Evolutionary conservation across 2,888 invertebrate species (phyloP).

Genomic region (Xanthorhoe spadicearia): DNA sequence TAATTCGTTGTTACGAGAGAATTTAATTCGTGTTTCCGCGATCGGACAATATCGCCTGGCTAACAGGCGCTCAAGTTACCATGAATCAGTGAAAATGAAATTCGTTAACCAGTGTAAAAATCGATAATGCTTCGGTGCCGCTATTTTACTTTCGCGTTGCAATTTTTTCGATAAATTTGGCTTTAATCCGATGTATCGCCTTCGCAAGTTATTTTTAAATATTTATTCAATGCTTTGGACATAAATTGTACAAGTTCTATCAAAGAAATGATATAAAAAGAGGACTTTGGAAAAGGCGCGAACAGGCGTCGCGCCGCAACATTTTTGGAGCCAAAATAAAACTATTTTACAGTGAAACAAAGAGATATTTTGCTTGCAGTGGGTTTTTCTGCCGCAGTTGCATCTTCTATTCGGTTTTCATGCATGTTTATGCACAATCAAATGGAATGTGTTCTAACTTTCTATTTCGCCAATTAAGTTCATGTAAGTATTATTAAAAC

Average conservation of each 20-base stretch:
- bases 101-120: slow-evolving; percentile 66
- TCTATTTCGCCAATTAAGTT: slow-evolving; percentile 64
- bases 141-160: slow-evolving; percentile 74
- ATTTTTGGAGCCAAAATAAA: slow-evolving; percentile 52
- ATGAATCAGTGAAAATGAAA: slow-evolving; percentile 56
- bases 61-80: slow-evolving; percentile 50
- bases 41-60: slow-evolving; percentile 49
- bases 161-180: slow-evolving; percentile 58
- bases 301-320: slow-evolving; percentile 62
- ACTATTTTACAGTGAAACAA: slow-evolving; percentile 57
- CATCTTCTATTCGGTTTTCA: slow-evolving; percentile 49
- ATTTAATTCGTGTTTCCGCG: slow-evolving; percentile 56
- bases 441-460: slow-evolving; percentile 58
- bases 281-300: slow-evolving; percentile 76
- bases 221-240: slow-evolving; percentile 27
- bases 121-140: slow-evolving; percentile 78
- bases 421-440: slow-evolving; percentile 47
- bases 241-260: slow-evolving; percentile 37
- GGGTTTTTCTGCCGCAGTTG: slow-evolving; percentile 42
- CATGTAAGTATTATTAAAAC: slow-evolving; percentile 66
- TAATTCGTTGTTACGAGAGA: slow-evolving; percentile 60
- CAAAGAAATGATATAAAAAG: slow-evolving; percentile 53
- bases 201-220: slow-evolving; percentile 33
- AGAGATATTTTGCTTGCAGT: slow-evolving; percentile 45
- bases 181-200: slow-evolving; percentile 36